Evolutionary conservation across 2,113 vertebrate species (phyloP), one percentile per base, ranked within the genome.

Genomic region (Poicephalus meyeri): DNA sequence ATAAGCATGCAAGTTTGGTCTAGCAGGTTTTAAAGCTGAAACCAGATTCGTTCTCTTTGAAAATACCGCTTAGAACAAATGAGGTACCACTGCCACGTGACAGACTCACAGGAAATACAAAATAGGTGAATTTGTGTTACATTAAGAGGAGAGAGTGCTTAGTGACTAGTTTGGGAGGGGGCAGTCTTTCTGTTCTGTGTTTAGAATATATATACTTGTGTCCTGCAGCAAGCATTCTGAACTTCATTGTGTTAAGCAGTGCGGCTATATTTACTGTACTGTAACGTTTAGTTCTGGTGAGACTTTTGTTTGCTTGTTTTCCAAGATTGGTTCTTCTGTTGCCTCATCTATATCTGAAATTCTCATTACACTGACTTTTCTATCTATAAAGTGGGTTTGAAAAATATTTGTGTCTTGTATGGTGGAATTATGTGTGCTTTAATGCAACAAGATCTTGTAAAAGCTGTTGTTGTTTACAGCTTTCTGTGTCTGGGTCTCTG

Each of bases 31-130:
- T 49, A 47, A 55, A 86, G 55, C 33, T 63, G 35, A 63, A 71
- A 24, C 8, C 0, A 0, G 11, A 44, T 70, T 56, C 0, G 0
- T 56, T 85, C 25, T 55, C 26, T 79, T 56, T 11, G 41, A 77
- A 83, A 84, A 76, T 23, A 33, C 10, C 53, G 11, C 33, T 16
- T 18, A 42, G 61, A 10, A 20, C 28, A 18, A 49, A 16, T 24
- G 25, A 69, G 31, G 46, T 76, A 29, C 31, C 16, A 6, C 16
- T 82, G 25, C 19, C 33, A 14, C 2, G 0, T n/a, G 61, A 4
- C 25, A 74, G 60, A 83, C 21, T 12, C 12, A 4, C 29, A 66
- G 53, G 19, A 81, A 63, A 53, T 5, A 33, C 2, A 49, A 55
- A 72, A 44, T 13, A 61, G 44, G 16, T 63, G 10, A 29, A 16